Conservation (phyloP, 2,113 vertebrate genomes). For the Microtus oregoni region DNA sequence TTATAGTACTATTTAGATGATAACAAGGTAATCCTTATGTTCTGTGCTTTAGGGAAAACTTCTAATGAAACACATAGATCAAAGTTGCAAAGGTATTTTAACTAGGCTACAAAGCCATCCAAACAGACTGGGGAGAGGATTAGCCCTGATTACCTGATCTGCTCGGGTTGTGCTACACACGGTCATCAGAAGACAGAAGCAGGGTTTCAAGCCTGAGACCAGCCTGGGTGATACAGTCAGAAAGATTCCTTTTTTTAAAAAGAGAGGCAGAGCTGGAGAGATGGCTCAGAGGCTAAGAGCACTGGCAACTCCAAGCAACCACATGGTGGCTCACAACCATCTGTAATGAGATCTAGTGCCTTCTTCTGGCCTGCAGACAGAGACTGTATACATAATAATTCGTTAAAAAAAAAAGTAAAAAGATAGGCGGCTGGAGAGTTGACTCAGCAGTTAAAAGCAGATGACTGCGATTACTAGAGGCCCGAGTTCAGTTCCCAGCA, state of each 20-base stretch:
- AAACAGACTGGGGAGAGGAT: neutral
- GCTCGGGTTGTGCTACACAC: neutral
- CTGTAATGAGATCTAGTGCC: too few species aligned
- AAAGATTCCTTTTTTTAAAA: neutral
- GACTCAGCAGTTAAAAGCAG: too few species aligned
- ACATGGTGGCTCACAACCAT: neutral
- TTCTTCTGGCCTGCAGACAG: too few species aligned
- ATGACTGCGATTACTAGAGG: too few species aligned
- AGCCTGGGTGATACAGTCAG: neutral
- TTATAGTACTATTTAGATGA: neutral
- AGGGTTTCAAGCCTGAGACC: neutral
- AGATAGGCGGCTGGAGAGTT: too few species aligned
- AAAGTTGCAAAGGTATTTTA: conserved; percentile 42
- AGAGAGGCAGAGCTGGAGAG: neutral
- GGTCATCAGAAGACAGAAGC: neutral
- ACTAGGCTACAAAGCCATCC: neutral
- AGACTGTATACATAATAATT: too few species aligned
- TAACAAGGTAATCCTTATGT: conserved; percentile 9
- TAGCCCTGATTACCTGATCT: neutral
- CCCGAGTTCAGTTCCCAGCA: too few species aligned
- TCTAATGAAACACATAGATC: neutral
- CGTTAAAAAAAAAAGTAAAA: too few species aligned
- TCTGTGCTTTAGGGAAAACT: neutral
- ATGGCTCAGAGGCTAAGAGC: neutral
- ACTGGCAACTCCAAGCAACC: neutral